Base-by-base conservation (phyloP, 2,113 vertebrate species). In the Genyomyrus donnyi region DNA sequence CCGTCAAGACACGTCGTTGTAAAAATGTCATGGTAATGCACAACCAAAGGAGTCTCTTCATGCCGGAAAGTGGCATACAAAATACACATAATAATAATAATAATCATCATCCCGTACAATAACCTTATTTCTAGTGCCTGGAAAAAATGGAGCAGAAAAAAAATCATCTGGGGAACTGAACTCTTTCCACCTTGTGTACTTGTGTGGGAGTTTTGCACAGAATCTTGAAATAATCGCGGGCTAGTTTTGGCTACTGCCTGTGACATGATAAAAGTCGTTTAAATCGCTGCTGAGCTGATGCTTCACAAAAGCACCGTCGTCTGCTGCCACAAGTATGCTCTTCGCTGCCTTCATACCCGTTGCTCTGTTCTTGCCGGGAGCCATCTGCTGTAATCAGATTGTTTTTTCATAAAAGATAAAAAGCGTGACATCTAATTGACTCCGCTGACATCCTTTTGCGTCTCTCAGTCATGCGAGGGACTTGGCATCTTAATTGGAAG, bases 401-500 rank as follows among this genome's bases (percentile, higher is more conserved):
- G 27, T 80, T 80, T 42, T 42, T 80, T 80, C 35, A 80, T 70
- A 42, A 80, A 80, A 80, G 13, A 80, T 80, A 70, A 70, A 31
- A 70, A 80, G 74, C 35, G 6, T 80, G 35, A 42, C 35, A 42
- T 42, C 74, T 39, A 39, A 35, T 80, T 80, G 31, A 42, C 74
- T 80, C 74, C 6, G 5, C 35, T 9, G 70, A 77, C 70, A 77
- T 77, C 27, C 35, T 77, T 77, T 39, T 39, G 74, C 35, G 17
- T 42, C 74, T 77, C 35, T 80, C 74, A 80, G 74, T 80, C 35
- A 42, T 80, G 13, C 1, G 35, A 42, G 35, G 15, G 35, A 80
- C 74, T 80, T 80, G 74, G 74, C 74, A 80, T 80, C 74, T 80
- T 42, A 80, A 80, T 42, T 80, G 74, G 74, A 19, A 42, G 74